Evolutionary conservation across 1,140 invertebrate genomes (phyloP), one percentile per base, ranked within the genome.

Genomic region (Xylocopa sonorina): DNA sequence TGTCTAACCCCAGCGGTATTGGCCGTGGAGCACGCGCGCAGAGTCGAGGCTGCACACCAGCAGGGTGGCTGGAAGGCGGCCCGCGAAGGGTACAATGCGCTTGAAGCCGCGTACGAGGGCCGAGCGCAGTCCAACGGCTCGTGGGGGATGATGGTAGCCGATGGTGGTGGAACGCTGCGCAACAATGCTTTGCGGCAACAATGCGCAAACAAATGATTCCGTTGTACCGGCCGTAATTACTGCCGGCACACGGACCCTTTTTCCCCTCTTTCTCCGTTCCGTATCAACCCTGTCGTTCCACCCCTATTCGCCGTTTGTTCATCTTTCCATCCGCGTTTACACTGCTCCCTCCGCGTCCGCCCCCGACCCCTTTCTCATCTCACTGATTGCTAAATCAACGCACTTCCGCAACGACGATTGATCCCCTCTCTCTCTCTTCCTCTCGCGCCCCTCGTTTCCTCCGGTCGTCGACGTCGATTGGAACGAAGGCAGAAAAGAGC

Each of bases 171-270:
- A 83, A 80, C 81, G 84, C 71, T 75, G 71, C 58, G 78, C 69
- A 90, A 90, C 89, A 91, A 91, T 90, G 88, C 89, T 89, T 89
- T 90, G 88, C 81, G 87, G 88, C 88, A 91, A 90, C 90, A 90
- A 90, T 89, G 84, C 86, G 84, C 89, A 90, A 91, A 90, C 90
- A 91, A 91, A 91, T 90, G 89, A 90, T 90, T 89, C 86, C 79
- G 75, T 81, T 89, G 88, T 88, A 87, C 82, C 85, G 85, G 85
- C 63, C 83, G 89, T 90, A 91, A 91, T 91, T 90, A 92, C 90
- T 85, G 83, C 75, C 63, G 77, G 72, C 77, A 77, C 82, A 68
- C 78, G 73, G 60, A 79, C 63, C 62, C 76, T 60, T 63, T 60
- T 63, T 74, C 55, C 63, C n/a, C 12, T 41, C 46, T 24, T 34